These are phyloP conservation scores for Drosophila ambigua DNA, from an alignment of 1,140 invertebrate species.

Conservation along the genomic window DNA sequence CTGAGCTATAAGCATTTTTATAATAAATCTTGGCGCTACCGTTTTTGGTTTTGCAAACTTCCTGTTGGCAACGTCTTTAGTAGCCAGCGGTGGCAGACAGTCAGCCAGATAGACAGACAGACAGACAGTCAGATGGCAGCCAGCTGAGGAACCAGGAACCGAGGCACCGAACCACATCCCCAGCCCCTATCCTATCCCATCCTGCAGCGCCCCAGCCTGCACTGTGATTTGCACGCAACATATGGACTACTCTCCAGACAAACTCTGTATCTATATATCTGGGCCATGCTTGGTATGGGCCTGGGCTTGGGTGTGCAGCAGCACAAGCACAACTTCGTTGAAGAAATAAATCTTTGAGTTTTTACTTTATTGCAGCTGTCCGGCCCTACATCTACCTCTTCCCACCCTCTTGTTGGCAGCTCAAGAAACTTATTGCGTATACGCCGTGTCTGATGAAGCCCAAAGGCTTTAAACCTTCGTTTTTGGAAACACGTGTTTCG, in stretches of 20 bases:
- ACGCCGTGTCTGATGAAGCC: conserved; percentile 30
- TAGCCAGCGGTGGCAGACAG: conserved; percentile 41
- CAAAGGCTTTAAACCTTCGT: conserved; percentile 43
- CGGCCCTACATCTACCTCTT: conserved; percentile 9
- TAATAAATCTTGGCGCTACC: conserved; percentile 80
- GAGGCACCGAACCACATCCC: background rate
- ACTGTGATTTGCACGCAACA: conserved; percentile 80
- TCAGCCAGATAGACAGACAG: conserved; percentile 14
- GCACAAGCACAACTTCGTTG: conserved; percentile 40
- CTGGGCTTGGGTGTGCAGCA: conserved; percentile 25
- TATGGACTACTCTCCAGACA: conserved; percentile 58
- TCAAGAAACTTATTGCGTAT: conserved; percentile 59
- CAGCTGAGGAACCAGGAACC: background rate
- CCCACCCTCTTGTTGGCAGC: conserved; percentile 2
- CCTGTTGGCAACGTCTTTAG: conserved; percentile 76
- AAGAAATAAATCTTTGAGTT: conserved; percentile 78
- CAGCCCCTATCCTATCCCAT: background rate
- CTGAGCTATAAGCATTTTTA: conserved; percentile 80
- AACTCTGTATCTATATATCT: conserved; percentile 30
- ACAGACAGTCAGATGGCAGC: background rate
- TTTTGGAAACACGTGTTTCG: conserved; percentile 60
- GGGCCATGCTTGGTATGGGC: conserved; percentile 22
- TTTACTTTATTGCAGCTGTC: conserved; percentile 74
- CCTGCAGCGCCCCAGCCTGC: conserved; percentile 10
- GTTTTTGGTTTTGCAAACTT: conserved; percentile 81